These are phyloP conservation scores for Leucoraja erinaceus DNA, from an alignment of 2,113 vertebrate genomes.

Conservation along the genomic window DNA sequence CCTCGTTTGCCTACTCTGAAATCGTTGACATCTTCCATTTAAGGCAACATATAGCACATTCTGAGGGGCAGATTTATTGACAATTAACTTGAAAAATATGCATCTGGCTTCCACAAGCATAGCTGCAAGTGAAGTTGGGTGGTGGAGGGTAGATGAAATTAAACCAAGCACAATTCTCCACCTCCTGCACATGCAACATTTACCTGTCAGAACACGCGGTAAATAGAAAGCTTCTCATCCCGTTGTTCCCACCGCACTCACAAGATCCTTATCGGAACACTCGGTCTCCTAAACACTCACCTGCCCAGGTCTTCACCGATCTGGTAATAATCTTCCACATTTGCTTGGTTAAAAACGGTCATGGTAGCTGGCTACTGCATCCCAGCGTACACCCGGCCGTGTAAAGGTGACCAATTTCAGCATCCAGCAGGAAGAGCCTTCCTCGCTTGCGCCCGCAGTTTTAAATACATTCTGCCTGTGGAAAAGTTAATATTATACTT, in stretches of 20 bases:
- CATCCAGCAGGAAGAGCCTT: not conserved
- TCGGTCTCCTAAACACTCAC: not conserved
- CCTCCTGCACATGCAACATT: not conserved
- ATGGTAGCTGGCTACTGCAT: slow-evolving; percentile 25
- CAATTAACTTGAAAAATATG: not conserved
- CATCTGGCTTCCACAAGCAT: not conserved
- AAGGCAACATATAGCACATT: not conserved
- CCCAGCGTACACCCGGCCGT: not conserved
- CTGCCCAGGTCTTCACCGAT: slow-evolving; percentile 25
- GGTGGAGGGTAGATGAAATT: not conserved
- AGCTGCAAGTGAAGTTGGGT: not conserved
- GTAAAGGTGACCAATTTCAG: not conserved
- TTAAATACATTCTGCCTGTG: not conserved
- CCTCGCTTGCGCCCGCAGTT: not conserved
- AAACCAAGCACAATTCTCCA: not conserved
- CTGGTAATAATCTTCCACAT: slow-evolving; percentile 22
- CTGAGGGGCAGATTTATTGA: not conserved
- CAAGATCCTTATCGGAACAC: not conserved
- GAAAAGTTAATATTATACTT: not conserved
- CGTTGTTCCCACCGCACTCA: not conserved
- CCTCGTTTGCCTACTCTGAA: not conserved
- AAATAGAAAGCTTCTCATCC: not conserved
- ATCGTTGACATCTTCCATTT: not conserved
- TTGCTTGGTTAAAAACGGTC: slow-evolving; percentile 31
- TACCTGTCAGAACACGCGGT: not conserved